phyloP scores from a whole-genome alignment of 2,113 vertebrate genomes.

The Aphyosemion australe region DNA sequence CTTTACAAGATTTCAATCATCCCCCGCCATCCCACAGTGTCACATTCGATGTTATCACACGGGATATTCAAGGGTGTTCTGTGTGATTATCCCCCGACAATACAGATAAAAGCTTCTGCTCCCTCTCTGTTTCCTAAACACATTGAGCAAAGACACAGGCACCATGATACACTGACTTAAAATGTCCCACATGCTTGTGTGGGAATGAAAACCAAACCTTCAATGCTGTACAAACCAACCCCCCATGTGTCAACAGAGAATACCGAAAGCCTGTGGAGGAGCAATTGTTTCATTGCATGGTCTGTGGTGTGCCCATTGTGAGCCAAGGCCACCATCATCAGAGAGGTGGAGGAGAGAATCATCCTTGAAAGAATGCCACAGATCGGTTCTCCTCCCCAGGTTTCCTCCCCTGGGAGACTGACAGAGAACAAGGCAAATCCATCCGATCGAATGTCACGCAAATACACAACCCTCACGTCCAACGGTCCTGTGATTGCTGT shows the following conservation, averaged over 20 bases:
- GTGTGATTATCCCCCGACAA: slow-evolving; percentile 68
- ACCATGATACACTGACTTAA: slow-evolving; percentile 20
- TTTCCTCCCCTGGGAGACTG: slow-evolving; percentile 57
- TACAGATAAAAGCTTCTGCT: slow-evolving; percentile 64
- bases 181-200: slow-evolving; percentile 14
- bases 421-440: slow-evolving; percentile 72
- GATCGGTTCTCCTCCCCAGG: slow-evolving; percentile 59
- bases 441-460: slow-evolving; percentile 76
- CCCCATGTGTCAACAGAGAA: slow-evolving; percentile 45
- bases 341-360: slow-evolving; percentile 59
- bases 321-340: slow-evolving; percentile 67
- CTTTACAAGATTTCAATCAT: slow-evolving; percentile 68
- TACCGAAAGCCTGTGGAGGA: slow-evolving; percentile 35
- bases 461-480: slow-evolving; percentile 63
- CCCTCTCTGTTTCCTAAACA: slow-evolving; percentile 44
- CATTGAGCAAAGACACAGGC: slow-evolving; percentile 48
- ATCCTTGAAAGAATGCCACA: slow-evolving; percentile 66
- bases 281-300: slow-evolving; percentile 65
- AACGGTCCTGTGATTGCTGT: slow-evolving; percentile 74
- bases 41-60: slow-evolving; percentile 70
- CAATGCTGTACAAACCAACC: slow-evolving; percentile 26
- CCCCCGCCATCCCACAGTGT: slow-evolving; percentile 59
- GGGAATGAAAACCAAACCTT: slow-evolving; percentile 50
- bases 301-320: slow-evolving; percentile 56
- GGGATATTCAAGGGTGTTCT: slow-evolving; percentile 65